A percentile compares a stretch with the other conserved stretches of the same genome.
Evolutionary conservation across 2,113 vertebrate species (phyloP).

Genomic region (Elephas maximus): DNA sequence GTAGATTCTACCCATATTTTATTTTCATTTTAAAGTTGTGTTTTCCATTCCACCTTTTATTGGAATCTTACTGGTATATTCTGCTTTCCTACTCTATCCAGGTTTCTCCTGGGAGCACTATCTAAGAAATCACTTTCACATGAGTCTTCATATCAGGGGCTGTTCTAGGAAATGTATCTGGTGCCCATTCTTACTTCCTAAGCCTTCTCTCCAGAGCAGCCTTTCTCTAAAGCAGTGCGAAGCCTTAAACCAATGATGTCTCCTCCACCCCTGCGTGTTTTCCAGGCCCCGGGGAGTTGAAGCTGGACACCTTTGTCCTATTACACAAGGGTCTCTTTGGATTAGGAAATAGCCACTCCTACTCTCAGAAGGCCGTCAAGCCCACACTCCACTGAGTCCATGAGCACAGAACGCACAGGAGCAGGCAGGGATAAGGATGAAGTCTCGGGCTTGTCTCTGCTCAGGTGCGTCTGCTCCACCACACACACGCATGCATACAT

Average conservation of each 20-base stretch:
- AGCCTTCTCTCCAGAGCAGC: neutral
- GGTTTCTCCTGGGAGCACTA: neutral
- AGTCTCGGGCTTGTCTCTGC: too few relatives aligned
- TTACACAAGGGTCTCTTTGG: neutral
- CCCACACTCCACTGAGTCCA: neutral
- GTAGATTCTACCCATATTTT: neutral
- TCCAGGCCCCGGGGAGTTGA: neutral
- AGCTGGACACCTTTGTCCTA: slow-evolving; percentile 3
- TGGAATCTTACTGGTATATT: neutral
- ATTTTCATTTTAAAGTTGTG: neutral
- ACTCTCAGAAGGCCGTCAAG: neutral
- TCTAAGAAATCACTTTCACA: neutral
- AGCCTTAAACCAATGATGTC: neutral
- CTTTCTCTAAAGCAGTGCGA: neutral
- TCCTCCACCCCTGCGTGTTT: neutral
- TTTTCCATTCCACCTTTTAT: neutral
- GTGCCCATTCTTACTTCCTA: neutral
- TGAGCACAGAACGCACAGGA: neutral
- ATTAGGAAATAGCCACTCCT: neutral
- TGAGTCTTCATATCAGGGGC: neutral
- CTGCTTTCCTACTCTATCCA: neutral
- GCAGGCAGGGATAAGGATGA: neutral
- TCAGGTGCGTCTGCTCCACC: neutral
- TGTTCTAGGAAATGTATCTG: neutral
- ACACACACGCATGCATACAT: too few relatives aligned